Evolutionary conservation across 2,888 invertebrate species (phyloP), one percentile per base, ranked within the genome.

Genomic region (Himalopsyche anomala): DNA sequence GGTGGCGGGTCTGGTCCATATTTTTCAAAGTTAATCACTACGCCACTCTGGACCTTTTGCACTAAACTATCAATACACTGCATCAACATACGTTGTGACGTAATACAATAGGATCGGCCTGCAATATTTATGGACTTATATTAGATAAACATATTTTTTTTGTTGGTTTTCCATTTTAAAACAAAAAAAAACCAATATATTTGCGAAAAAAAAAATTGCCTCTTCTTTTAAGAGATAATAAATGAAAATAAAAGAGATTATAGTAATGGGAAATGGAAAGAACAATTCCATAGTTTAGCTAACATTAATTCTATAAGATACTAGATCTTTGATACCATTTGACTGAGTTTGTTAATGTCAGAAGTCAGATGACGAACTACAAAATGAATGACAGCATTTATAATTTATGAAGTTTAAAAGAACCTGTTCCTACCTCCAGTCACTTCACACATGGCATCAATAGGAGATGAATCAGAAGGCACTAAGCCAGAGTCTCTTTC

Each of bases 401-500:
- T 80, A 80, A 80, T 80, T 19, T 40, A 51, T 15, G 5, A 15
- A 51, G 2, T 15, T 51, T 15, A 51, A 51, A 51, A 51, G 15
- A 15, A 80, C 40, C 38, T 55, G 19, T 83, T 89, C 91, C 91
- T 91, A 96, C 97, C 99, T 90, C 99, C 99, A 17, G 99, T 99
- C 36, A 98, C 98, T 93, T 99, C 99, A 92, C 99, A 99, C 98
- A 99, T 99, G 9, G 97, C 97, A 91, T 99, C 99, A 89, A 99
- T 97, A 0, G 98, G 98, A 56, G 98, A 98, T 84, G 96, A 95
- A 91, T 99, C 99, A 85, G 98, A 98, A 12, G 99, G 97, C 55
- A 99, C 98, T 85, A 97, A 94, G 8, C 97, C 97, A 5, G 96
- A 96, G 90, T 98, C 97, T 89, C 97, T 93, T 90, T 97, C 97